Percentiles rank a stretch among this genome's conserved stretches.
These are phyloP conservation scores for Lagorchestes hirsutus DNA, from an alignment of 2,797 vertebrate species.

Conservation along the genomic window DNA sequence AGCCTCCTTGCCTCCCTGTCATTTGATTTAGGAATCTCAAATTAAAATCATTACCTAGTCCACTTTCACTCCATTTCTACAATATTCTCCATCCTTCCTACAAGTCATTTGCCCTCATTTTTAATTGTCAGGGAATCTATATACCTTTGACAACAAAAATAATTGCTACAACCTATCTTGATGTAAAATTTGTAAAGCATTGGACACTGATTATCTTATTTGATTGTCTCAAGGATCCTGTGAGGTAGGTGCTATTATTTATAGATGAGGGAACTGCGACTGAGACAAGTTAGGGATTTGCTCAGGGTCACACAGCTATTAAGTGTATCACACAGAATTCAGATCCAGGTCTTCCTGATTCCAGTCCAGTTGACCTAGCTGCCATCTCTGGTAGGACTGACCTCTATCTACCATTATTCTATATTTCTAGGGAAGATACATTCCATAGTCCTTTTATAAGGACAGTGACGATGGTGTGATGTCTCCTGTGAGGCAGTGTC, in stretches of 20 bases:
- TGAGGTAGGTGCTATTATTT: background rate
- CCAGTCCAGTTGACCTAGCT: too few relatives aligned
- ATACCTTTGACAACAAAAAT: background rate
- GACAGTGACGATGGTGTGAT: too few relatives aligned
- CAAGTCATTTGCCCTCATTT: background rate
- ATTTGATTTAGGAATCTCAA: slow-evolving; percentile 12
- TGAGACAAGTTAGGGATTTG: background rate
- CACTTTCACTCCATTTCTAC: background rate
- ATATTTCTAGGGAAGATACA: too few relatives aligned
- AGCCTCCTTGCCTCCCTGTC: slow-evolving; percentile 1
- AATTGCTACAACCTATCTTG: background rate
- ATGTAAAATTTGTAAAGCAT: background rate
- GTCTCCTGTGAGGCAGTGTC: too few relatives aligned
- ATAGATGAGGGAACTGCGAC: background rate
- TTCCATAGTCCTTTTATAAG: too few relatives aligned
- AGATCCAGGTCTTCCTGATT: too few relatives aligned
- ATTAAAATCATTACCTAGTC: background rate
- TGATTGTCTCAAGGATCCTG: background rate
- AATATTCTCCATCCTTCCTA: background rate
- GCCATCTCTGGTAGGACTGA: too few relatives aligned
- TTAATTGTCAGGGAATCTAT: background rate
- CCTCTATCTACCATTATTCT: too few relatives aligned
- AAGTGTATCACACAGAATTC: too few relatives aligned
- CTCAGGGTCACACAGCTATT: too few relatives aligned
- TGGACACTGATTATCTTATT: background rate